These are phyloP conservation scores for Entosphenus tridentatus DNA, from an alignment of 2,113 vertebrate species.

Conservation along the genomic window DNA sequence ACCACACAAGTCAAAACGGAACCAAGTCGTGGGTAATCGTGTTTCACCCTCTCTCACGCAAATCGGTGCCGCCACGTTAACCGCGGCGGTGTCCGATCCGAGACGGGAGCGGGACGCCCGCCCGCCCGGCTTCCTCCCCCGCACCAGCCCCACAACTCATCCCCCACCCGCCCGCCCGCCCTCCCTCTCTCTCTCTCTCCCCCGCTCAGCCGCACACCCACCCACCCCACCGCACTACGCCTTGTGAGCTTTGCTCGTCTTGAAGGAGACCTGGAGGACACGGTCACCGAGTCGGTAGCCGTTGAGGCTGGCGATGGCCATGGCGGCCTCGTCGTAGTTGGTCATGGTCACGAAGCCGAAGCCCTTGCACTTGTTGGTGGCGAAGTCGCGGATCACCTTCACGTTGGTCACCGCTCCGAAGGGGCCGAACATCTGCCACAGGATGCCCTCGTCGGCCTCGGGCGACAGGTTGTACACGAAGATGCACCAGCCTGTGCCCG, in stretches of 20 bases:
- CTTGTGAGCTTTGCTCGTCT: conserved; percentile 99
- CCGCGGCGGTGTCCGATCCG: no score
- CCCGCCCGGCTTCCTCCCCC: no score
- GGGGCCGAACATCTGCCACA: conserved; percentile 99
- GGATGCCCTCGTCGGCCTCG: conserved; percentile 89
- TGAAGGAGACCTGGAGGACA: conserved; percentile 96
- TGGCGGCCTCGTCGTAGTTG: conserved; percentile 94
- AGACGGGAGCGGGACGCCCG: no score
- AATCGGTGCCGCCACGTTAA: no score
- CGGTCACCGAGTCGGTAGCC: conserved; percentile 93
- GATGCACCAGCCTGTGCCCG: conserved; percentile 92
- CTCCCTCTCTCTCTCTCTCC: no score
- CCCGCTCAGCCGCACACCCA: no score
- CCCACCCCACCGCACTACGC: conserved; percentile 30
- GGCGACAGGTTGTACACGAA: conserved; percentile 97
- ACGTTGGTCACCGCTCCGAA: conserved; percentile 96
- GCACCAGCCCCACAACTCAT: no score
- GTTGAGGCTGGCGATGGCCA: conserved; percentile 95
- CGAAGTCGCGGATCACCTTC: conserved; percentile 97
- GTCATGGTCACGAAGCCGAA: conserved; percentile 99
- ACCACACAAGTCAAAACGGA: no score
- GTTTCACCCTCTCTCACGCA: no score
- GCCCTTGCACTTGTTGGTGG: conserved; percentile 99
- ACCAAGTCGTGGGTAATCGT: no score
- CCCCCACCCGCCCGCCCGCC: no score